Base-by-base conservation (phyloP, 1,140 invertebrate genomes). In the Apocrypta bakeri region DNA sequence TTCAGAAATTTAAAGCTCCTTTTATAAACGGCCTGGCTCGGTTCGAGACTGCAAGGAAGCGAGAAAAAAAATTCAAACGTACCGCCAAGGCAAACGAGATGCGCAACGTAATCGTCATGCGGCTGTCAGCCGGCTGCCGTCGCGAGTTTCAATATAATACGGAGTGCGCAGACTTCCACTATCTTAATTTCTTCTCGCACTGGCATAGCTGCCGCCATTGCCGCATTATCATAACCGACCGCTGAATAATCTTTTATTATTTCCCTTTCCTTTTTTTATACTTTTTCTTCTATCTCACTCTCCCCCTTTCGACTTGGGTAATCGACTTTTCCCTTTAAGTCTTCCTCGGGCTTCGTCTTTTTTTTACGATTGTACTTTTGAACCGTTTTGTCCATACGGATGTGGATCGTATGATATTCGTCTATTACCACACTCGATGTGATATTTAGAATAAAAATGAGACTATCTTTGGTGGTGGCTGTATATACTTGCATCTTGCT, bases 161-260 rank as follows among this genome's bases (percentile, higher is more conserved):
- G 25, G 24, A 56, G 48, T n/a, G 48, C 48, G 48, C 48, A 56
- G 63, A 74, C 69, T 88, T 85, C 73, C 75, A 83, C 85, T 86
- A 86, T 88, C 86, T 89, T 88, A 89, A 89, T 90, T 86, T 88
- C 85, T 87, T 84, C 83, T 42, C 79, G 61, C 42, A 21, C 48
- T n/a, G 48, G 48, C 48, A 56, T 56, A 2, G 33, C 40, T n/a
- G 27, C 69, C 14, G 75, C 76, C 69, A 76, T 72, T 61, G 68
- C 71, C 77, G 82, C 85, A 90, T 90, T 88, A 89, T 85, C 88
- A 90, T 90, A 90, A 89, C 85, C 85, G 85, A 87, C 83, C 80
- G 74, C 71, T 76, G 82, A 85, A 86, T 88, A 87, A 90, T 89
- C 86, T 89, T 86, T 88, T 90, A 89, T 88, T 87, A 85, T 79